Percentiles rank a stretch among this genome's conserved stretches.
These are phyloP conservation scores for Pomatorhinus ruficollis DNA, from an alignment of 2,113 vertebrate genomes.

Conservation along the genomic window DNA sequence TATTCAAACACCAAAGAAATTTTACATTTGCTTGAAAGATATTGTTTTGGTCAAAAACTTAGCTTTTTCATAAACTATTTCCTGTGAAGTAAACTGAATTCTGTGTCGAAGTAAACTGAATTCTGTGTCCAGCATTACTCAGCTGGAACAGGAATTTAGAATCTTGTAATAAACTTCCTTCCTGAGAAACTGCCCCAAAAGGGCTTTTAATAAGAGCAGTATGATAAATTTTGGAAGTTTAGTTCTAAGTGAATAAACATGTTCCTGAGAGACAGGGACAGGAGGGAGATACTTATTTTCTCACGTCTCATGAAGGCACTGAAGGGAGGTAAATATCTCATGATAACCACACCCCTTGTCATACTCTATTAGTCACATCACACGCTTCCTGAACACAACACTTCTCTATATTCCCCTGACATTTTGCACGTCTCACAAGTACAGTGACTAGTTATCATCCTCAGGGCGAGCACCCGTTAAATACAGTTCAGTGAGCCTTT, in stretches of 20 bases:
- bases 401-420: conserved; percentile 68
- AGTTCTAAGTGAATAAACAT: conserved; percentile 36
- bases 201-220: neutral
- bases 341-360: conserved; percentile 73
- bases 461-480: conserved; percentile 4
- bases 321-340: conserved; percentile 64
- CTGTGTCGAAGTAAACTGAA: neutral
- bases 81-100: neutral
- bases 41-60: neutral
- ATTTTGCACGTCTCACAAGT: conserved; percentile 73
- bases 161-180: conserved; percentile 11
- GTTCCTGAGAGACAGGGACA: conserved; percentile 22
- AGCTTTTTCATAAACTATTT: neutral
- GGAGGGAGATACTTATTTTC: conserved; percentile 31
- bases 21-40: neutral
- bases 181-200: conserved; percentile 9
- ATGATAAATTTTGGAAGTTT: conserved; percentile 14
- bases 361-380: conserved; percentile 76
- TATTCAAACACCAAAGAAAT: neutral
- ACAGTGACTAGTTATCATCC: conserved; percentile 55
- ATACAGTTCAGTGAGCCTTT: conserved; percentile 29
- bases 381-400: conserved; percentile 63
- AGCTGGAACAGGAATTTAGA: neutral
- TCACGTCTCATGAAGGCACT: conserved; percentile 42
- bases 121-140: neutral